Evolutionary conservation across 2,113 vertebrate species (phyloP).

Genomic region (Cricetomys ansorgei): DNA sequence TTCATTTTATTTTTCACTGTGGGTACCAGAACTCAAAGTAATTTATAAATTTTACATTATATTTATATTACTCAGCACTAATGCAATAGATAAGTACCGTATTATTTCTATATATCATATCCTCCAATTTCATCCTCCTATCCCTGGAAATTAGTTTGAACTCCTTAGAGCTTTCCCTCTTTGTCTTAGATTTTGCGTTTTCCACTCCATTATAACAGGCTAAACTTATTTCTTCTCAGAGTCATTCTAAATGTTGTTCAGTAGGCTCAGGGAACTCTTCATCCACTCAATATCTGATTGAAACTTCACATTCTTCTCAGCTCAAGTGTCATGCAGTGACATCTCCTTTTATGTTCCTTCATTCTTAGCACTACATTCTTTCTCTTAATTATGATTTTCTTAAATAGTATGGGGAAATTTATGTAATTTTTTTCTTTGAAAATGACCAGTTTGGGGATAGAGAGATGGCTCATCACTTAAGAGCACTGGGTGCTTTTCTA

Average conservation of each 20-base stretch:
- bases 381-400: background rate
- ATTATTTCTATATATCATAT: background rate
- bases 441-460: background rate
- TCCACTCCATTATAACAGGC: background rate
- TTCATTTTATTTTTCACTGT: conserved; percentile 46
- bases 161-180: background rate
- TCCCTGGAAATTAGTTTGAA: conserved; percentile 26
- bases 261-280: background rate
- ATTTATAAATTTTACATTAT: background rate
- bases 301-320: background rate
- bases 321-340: background rate
- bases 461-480: background rate
- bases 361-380: background rate
- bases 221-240: background rate
- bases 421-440: background rate
- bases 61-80: background rate
- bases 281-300: background rate
- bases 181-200: background rate
- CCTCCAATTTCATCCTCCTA: background rate
- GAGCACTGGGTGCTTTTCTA: background rate
- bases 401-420: background rate
- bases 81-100: background rate
- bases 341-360: background rate
- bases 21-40: background rate
- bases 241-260: background rate